A percentile compares a stretch with the other conserved stretches of the same genome.
These are phyloP conservation scores for Pyxicephalus adspersus DNA, from an alignment of 2,113 vertebrate species.

Conservation along the genomic window DNA sequence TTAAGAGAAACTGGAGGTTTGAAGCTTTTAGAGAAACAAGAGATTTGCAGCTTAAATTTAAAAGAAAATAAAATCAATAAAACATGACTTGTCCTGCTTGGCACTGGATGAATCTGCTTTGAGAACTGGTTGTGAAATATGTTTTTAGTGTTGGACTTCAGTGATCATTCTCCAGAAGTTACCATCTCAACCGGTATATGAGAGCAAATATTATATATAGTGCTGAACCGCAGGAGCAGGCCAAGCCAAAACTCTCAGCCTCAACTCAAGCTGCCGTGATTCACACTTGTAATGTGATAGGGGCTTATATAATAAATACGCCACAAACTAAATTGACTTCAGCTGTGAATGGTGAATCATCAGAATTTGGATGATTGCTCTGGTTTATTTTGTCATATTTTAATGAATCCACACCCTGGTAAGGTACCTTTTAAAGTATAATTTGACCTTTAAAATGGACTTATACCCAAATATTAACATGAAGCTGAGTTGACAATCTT, in stretches of 20 bases:
- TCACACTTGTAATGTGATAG: constrained; percentile 34
- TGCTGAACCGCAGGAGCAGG: constrained; percentile 4
- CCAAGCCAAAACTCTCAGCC: background rate
- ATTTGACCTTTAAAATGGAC: too few relatives aligned
- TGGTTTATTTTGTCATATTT: background rate
- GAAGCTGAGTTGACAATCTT: background rate
- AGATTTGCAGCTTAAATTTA: constrained; percentile 18
- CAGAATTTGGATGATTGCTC: constrained; percentile 14
- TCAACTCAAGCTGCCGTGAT: constrained; percentile 21
- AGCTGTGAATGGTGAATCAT: constrained; percentile 38
- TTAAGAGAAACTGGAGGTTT: constrained; percentile 24
- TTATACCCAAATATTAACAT: too few relatives aligned
- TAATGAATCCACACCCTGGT: background rate
- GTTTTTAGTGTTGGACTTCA: background rate
- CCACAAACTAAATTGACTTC: constrained; percentile 44
- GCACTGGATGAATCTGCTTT: background rate
- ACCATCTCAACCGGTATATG: background rate
- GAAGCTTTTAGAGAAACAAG: constrained; percentile 6
- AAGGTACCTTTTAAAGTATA: background rate
- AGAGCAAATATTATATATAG: background rate
- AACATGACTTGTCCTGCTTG: background rate
- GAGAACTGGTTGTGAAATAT: constrained; percentile 2
- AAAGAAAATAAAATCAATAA: constrained; percentile 8
- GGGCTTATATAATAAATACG: constrained; percentile 43
- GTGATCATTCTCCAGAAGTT: constrained; percentile 14